Evolutionary conservation across 2,888 invertebrate genomes (phyloP), one percentile per base, ranked within the genome.

Genomic region (Sinentomon sp.): DNA sequence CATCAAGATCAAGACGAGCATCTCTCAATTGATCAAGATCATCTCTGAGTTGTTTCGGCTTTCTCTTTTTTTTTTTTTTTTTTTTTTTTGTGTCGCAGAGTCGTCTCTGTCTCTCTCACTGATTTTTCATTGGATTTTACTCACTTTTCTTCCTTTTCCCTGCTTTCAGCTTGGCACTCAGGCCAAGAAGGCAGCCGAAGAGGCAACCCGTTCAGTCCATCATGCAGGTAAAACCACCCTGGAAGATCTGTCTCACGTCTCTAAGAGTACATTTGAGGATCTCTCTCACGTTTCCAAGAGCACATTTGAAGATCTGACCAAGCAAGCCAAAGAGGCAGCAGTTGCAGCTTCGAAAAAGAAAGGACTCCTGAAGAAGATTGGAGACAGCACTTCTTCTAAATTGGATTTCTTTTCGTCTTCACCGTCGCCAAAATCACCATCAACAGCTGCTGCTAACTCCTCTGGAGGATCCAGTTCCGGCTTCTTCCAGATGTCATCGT

Each of bases 201-300:
- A 68, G 49, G 74, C 74, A 3, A 66, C 69, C 0, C 74, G 75
- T 49, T 72, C 72, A 35, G 80, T 80, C 2, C 76, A 78, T 1
- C 78, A 74, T 6, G 78, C 73, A 7, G 77, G 78, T 46, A 77
- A 76, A 50, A 78, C 76, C 44, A 82, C 82, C 0, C 59, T 82
- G 5, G 82, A 82, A 38, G 83, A 83, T 50, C 57, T 83, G 17
- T 75, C 77, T 0, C 78, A 78, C 45, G 80, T 82, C 4, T 72
- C 80, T 46, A 77, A 76, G 50, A 78, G 76, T 44, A 82, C 82
- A 0, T 59, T 82, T 5, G 82, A 82, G 38, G 83, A 83, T 50
- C 57, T 83, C 17, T 75, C 77, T 0, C 78, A 78, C 45, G 80
- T 82, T 4, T 72, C 80, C n/a, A 80, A 78, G 51, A 77, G 74